These are phyloP conservation scores for Ptilonorhynchus violaceus DNA, from an alignment of 2,113 vertebrate species.

Conservation along the genomic window DNA sequence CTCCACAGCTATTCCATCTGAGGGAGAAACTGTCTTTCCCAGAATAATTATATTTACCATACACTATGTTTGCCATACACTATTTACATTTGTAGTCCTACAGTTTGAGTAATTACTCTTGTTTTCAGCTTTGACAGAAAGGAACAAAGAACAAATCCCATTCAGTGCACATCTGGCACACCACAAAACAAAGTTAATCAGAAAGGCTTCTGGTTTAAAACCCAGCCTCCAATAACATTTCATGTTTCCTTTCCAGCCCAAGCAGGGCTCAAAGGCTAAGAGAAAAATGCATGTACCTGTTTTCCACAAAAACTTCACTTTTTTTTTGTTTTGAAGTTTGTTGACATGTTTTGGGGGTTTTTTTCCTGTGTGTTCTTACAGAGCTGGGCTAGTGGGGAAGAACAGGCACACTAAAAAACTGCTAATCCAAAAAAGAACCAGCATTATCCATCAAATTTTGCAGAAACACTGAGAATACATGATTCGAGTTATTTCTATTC, in stretches of 20 bases:
- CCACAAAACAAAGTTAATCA: neutral
- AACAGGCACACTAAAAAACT: neutral
- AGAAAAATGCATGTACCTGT: neutral
- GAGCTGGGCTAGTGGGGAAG: neutral
- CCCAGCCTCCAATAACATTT: neutral
- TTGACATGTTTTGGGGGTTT: rapidly evolving
- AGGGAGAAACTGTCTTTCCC: neutral
- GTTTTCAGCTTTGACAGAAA: neutral
- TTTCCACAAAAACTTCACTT: neutral
- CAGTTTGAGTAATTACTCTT: neutral
- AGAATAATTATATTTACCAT: neutral
- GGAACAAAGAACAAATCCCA: neutral
- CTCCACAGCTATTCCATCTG: neutral
- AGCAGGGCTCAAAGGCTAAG: neutral
- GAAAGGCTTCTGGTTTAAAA: neutral
- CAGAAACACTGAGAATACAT: neutral
- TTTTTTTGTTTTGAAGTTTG: neutral
- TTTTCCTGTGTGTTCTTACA: neutral
- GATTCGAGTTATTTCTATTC: neutral
- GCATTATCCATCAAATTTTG: neutral
- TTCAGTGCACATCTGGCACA: neutral
- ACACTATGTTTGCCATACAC: neutral
- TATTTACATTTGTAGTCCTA: neutral
- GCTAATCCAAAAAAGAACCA: neutral
- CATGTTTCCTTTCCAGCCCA: too few species aligned